A percentile compares a stretch with the other conserved stretches of the same genome.
These are phyloP conservation scores for Brenthis daphne DNA, from an alignment of 2,888 invertebrate genomes.

Conservation along the genomic window DNA sequence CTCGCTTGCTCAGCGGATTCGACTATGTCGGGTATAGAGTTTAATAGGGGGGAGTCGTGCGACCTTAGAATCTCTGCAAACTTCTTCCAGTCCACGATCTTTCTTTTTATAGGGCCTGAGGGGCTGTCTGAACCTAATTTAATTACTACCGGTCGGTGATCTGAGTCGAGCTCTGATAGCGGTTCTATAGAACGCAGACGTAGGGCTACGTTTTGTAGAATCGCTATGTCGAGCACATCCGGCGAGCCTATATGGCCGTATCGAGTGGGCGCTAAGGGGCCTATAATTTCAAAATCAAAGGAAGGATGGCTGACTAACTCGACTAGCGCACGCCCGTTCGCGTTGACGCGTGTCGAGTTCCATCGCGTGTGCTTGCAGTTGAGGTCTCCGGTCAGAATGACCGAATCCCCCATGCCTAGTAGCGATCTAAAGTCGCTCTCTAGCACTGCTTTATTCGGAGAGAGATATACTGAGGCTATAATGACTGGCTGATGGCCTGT, in stretches of 20 bases:
- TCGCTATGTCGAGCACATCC: too few relatives aligned
- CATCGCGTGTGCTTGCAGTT: not conserved
- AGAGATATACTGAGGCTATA: too few relatives aligned
- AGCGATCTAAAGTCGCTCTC: constrained; percentile 16
- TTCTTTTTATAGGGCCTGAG: too few relatives aligned
- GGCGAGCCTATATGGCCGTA: too few relatives aligned
- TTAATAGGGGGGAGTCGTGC: not conserved
- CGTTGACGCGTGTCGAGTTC: not conserved
- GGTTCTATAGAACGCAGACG: too few relatives aligned
- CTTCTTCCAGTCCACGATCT: too few relatives aligned
- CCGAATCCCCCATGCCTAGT: not conserved
- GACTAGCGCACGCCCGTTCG: not conserved
- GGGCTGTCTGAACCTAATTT: too few relatives aligned
- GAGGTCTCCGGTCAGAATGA: not conserved
- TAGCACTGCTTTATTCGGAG: not conserved
- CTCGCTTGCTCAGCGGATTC: not conserved
- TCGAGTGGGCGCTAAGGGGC: too few relatives aligned
- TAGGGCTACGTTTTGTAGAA: too few relatives aligned
- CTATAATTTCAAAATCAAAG: not conserved
- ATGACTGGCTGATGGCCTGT: too few relatives aligned
- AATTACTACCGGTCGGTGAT: too few relatives aligned
- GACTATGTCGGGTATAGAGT: not conserved
- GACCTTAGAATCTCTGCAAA: not conserved
- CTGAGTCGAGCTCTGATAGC: too few relatives aligned
- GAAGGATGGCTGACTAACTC: not conserved